Conservation (phyloP, 1,140 invertebrate species). For the Nephila pilipes region DNA sequence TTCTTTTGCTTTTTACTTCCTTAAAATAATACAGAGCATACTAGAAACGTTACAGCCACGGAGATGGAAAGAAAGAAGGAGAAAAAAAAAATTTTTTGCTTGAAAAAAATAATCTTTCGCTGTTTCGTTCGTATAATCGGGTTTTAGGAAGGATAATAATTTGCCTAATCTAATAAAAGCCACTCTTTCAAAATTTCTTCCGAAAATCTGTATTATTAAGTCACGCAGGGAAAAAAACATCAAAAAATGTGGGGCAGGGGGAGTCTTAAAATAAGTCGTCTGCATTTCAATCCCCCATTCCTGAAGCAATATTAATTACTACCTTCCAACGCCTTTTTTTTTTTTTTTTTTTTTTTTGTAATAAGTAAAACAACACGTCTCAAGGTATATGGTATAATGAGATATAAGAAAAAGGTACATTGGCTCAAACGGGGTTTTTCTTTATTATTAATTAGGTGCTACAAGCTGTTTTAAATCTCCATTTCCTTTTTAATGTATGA, state of each 20-base stretch:
- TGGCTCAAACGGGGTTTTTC: not conserved
- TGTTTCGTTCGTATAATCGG: not conserved
- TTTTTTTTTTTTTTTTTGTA: not conserved
- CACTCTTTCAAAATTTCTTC: not conserved
- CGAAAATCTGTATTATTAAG: conserved; percentile 4
- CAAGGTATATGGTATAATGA: not conserved
- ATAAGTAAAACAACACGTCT: not conserved
- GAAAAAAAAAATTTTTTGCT: not conserved
- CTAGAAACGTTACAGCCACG: not conserved
- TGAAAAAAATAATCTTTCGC: not conserved
- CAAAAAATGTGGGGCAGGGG: not conserved
- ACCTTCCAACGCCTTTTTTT: not conserved
- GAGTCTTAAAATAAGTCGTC: not conserved
- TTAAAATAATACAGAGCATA: not conserved
- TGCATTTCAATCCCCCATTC: not conserved
- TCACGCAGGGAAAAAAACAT: not conserved
- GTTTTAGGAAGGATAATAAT: not conserved
- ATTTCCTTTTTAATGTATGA: not conserved
- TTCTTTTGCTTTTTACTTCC: not conserved
- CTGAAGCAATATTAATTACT: conserved; percentile 1
- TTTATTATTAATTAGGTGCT: conserved; percentile 6
- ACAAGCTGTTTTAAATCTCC: not conserved
- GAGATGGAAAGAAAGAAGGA: not conserved
- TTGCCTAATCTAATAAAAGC: not conserved
- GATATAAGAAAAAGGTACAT: not conserved